Conservation (phyloP, 1,140 invertebrate genomes). For the Musca domestica region DNA sequence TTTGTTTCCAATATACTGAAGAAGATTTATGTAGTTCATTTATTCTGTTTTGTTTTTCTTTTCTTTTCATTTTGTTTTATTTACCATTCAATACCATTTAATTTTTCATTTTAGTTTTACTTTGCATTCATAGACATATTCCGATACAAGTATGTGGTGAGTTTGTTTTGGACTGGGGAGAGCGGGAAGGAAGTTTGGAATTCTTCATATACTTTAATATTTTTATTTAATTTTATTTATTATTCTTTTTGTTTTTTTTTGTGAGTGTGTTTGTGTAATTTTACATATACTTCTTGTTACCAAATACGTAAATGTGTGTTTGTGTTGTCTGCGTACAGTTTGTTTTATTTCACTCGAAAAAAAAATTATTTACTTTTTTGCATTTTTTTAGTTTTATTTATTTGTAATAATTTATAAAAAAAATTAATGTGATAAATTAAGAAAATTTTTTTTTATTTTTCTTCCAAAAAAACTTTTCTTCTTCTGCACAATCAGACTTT, state of each 20-base stretch:
- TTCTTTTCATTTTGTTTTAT: slow-evolving; percentile 8
- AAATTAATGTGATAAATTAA: slow-evolving; percentile 7
- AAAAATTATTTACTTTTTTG: background rate
- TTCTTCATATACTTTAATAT: background rate
- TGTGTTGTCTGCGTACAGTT: background rate
- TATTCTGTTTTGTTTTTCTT: slow-evolving; percentile 2
- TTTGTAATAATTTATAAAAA: background rate
- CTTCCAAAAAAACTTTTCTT: background rate
- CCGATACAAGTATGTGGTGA: slow-evolving; percentile 18
- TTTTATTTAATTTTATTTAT: slow-evolving; percentile 12
- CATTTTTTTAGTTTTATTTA: background rate
- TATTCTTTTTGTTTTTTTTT: background rate
- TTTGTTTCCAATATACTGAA: slow-evolving; percentile 4
- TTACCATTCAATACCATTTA: slow-evolving; percentile 20
- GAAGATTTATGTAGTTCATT: background rate
- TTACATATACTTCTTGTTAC: slow-evolving; percentile 16
- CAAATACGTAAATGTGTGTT: slow-evolving; percentile 12
- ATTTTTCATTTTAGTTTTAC: background rate
- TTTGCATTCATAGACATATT: slow-evolving; percentile 17
- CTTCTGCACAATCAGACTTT: slow-evolving; percentile 21
- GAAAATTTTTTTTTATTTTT: background rate
- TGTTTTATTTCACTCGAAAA: background rate
- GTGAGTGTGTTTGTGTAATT: background rate
- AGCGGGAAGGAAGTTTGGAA: background rate
- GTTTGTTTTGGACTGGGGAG: slow-evolving; percentile 8